Base-by-base conservation (phyloP, 2,797 vertebrate species). In the Platalea minor region DNA sequence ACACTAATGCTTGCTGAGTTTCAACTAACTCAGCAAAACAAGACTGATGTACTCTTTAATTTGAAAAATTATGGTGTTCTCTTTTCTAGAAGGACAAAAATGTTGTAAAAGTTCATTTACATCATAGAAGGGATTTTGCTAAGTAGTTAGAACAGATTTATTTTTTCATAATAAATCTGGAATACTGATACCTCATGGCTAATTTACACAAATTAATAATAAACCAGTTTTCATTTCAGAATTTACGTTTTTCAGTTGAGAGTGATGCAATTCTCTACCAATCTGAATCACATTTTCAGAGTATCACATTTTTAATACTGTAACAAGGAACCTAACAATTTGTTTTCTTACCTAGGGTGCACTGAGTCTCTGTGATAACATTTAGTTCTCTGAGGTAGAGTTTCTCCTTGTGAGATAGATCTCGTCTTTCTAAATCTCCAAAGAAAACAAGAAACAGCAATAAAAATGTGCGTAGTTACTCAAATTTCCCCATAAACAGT, bases 321-420 rank as follows among this genome's bases (percentile, higher is more conserved):
- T 24, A 35, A 29, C 48, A 54, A 65, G 14, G 21, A 74, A 69
- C 31, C 13, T 25, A 85, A 70, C 9, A 51, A 37, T 33, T 60
- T 89, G 4, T 54, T 56, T 57, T 53, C 97, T 97, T 98, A 99
- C 99, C 99, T 94, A 99, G 97, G 23, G 99, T 99, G 96, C 99
- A 99, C 61, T 99, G 99, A 20, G 99, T 99, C 96, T 99, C 99
- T 18, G 99, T 99, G 86, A 99, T 99, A 94, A 99, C 99, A 28
- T 99, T 99, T 82, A 99, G 97, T 94, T 99, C 99, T 92, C 99
- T 98, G 97, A 99, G 98, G 97, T 99, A 99, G 61, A 99, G 98
- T 82, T 99, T 99, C 96, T 99, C 99, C 97, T 99, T 99, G 94
- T 99, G 99, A 89, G 99, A 99, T 68, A 99, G 95, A 97, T 99